Conservation (phyloP, 2,888 invertebrate species). For the Eurytoma adleriae region DNA sequence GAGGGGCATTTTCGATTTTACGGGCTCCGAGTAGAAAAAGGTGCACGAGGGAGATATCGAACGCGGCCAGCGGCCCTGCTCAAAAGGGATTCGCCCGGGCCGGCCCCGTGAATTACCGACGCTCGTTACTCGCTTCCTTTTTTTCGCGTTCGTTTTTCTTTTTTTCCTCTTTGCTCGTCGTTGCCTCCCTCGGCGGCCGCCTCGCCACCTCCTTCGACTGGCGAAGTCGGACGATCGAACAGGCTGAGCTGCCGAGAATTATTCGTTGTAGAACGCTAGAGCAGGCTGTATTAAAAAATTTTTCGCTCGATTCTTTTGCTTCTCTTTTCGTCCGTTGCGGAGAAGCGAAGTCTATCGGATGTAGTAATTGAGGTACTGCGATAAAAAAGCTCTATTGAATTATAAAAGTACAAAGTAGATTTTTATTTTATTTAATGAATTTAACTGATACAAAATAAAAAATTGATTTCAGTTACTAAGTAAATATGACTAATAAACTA, state of each 20-base stretch:
- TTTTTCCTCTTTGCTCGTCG: neutral
- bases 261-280: neutral
- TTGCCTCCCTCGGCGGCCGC: neutral
- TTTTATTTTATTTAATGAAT: no score
- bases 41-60: slow-evolving; percentile 19
- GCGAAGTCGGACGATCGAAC: slow-evolving; percentile 8
- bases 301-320: neutral
- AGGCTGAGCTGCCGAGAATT: slow-evolving; percentile 7
- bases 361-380: no score
- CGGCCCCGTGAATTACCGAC: slow-evolving; percentile 49
- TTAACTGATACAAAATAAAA: no score
- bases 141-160: neutral
- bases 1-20: slow-evolving; percentile 48
- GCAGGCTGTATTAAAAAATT: slow-evolving; percentile 37
- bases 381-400: no score
- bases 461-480: no score
- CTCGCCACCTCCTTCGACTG: slow-evolving; percentile 18
- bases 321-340: no score
- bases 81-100: slow-evolving; percentile 42
- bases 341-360: no score
- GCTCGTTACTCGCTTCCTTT: slow-evolving; percentile 17
- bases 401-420: no score
- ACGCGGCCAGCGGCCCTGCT: slow-evolving; percentile 21
- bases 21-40: neutral
- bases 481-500: no score